Evolutionary conservation across 2,888 invertebrate genomes (phyloP).

Genomic region (Molorchus minor): DNA sequence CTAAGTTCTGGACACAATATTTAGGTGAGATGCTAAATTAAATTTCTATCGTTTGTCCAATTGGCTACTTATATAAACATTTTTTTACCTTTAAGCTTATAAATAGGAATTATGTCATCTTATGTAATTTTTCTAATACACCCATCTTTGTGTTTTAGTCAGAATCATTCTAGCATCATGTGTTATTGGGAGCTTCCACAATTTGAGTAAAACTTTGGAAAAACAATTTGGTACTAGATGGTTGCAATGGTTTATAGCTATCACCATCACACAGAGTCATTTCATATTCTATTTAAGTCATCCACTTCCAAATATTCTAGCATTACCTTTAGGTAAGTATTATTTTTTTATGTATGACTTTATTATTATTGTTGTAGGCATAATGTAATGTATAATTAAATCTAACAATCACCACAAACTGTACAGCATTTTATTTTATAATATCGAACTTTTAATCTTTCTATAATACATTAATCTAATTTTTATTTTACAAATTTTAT

Average conservation of each 20-base stretch:
- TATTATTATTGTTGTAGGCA: constrained; percentile 16
- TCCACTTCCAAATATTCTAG: constrained; percentile 94
- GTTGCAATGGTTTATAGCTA: constrained; percentile 81
- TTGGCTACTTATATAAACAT: background rate
- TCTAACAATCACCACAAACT: no score
- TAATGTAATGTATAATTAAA: constrained; percentile 17
- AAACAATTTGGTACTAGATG: constrained; percentile 81
- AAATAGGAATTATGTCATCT: background rate
- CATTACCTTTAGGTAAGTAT: constrained; percentile 84
- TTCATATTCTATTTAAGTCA: constrained; percentile 97
- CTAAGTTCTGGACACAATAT: constrained; percentile 90
- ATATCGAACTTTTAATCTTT: no score
- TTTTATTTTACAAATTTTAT: no score
- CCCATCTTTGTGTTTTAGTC: constrained; percentile 70
- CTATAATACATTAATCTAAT: no score
- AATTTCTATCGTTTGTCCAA: background rate
- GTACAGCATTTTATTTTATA: no score
- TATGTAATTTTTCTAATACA: background rate
- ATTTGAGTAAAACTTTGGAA: constrained; percentile 77
- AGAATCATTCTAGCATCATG: constrained; percentile 80
- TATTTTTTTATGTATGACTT: background rate
- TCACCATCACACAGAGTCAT: constrained; percentile 95
- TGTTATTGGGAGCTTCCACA: constrained; percentile 78
- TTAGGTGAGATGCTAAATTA: constrained; percentile 71
- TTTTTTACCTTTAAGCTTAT: background rate